Percentiles rank a stretch among this genome's conserved stretches.
Evolutionary conservation across 2,797 vertebrate species (phyloP).

Genomic region (Hydrocynus forskahlii): DNA sequence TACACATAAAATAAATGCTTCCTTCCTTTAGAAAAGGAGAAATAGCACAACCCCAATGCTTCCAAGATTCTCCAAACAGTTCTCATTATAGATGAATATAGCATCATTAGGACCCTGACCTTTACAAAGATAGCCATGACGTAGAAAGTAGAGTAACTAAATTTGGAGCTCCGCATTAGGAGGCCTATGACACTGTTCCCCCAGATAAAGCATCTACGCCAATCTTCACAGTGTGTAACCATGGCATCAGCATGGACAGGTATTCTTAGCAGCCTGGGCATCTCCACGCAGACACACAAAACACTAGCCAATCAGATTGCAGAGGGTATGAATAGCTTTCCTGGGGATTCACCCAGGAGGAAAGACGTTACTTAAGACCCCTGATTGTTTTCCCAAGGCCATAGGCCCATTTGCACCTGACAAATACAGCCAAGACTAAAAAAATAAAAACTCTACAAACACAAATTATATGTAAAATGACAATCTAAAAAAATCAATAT

Average conservation of each 20-base stretch:
- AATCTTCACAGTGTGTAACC: conserved; percentile 70
- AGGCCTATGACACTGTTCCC: conserved; percentile 33
- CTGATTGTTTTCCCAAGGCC: background rate
- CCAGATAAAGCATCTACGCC: conserved; percentile 41
- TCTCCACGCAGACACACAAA: conserved; percentile 50
- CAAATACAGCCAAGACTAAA: background rate
- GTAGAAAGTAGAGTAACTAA: conserved; percentile 21
- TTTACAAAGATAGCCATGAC: conserved; percentile 26
- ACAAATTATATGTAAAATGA: too few species aligned
- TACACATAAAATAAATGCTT: background rate
- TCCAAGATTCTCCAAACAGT: background rate
- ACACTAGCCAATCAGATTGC: conserved; percentile 48
- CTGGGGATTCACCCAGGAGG: conserved; percentile 13
- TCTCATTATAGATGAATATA: background rate
- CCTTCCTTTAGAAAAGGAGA: background rate
- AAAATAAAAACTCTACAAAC: too few species aligned
- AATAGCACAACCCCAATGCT: background rate
- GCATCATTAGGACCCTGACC: conserved; percentile 1
- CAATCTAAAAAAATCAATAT: too few species aligned
- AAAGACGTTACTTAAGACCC: conserved; percentile 7
- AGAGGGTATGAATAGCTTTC: conserved; percentile 39
- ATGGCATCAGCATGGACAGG: conserved; percentile 69
- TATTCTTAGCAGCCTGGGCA: conserved; percentile 70
- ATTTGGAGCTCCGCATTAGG: conserved; percentile 44
- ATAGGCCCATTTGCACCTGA: background rate